Percentiles rank a stretch among this genome's conserved stretches.
phyloP scores from a whole-genome alignment of 2,797 vertebrate genomes.

The Lacerta bilineata region DNA sequence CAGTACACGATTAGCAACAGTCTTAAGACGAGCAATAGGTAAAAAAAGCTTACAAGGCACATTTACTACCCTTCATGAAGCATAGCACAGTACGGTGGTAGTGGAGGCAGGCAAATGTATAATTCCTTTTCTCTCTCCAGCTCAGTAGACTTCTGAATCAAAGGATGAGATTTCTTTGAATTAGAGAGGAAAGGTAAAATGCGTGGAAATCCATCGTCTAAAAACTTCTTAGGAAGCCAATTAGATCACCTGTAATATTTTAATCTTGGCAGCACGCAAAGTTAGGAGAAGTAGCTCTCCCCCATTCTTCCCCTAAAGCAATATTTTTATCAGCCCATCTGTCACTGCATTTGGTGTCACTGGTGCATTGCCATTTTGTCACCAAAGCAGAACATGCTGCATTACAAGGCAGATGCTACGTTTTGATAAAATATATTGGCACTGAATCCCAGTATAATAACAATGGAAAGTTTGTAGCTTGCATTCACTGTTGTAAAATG shows the following conservation, averaged over 20 bases:
- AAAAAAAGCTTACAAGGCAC: slow-evolving; percentile 10
- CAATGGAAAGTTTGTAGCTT: slow-evolving; percentile 57
- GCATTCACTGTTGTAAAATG: slow-evolving; percentile 65
- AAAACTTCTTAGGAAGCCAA: slow-evolving; percentile 45
- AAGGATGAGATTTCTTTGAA: background rate
- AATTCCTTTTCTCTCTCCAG: slow-evolving; percentile 22
- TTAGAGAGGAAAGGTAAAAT: slow-evolving; percentile 43
- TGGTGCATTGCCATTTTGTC: slow-evolving; percentile 34
- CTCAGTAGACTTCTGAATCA: slow-evolving; percentile 35
- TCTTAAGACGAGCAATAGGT: slow-evolving; percentile 21
- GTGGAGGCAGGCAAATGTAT: background rate
- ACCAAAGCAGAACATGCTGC: slow-evolving; percentile 41
- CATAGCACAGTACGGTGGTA: background rate
- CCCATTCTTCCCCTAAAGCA: slow-evolving; percentile 27
- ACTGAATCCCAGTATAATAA: slow-evolving; percentile 59
- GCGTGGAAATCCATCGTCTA: slow-evolving; percentile 35
- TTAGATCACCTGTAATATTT: slow-evolving; percentile 14
- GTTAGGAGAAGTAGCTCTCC: background rate
- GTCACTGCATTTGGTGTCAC: slow-evolving; percentile 55
- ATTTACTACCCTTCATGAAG: slow-evolving; percentile 30
- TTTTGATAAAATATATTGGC: slow-evolving; percentile 61
- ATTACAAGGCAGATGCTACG: slow-evolving; percentile 55
- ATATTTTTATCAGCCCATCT: slow-evolving; percentile 47
- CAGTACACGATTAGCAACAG: slow-evolving; percentile 37
- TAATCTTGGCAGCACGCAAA: slow-evolving; percentile 38